These are phyloP conservation scores for Machaerirhynchus nigripectus DNA, from an alignment of 2,113 vertebrate species.

Conservation along the genomic window DNA sequence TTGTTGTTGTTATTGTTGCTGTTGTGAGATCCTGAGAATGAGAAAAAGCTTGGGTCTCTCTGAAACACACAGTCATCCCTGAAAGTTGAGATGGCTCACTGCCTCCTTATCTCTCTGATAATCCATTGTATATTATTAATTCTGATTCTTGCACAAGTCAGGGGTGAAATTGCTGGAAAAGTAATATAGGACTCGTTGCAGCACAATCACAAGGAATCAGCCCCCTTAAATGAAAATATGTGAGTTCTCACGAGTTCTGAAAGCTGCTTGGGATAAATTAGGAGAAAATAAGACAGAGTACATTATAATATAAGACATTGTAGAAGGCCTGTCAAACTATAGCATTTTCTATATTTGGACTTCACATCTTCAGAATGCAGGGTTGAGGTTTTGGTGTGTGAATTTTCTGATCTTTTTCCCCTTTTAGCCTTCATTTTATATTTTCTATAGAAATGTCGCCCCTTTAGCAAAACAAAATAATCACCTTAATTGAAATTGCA, in stretches of 20 bases:
- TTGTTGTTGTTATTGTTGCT: neutral
- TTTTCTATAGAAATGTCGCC: neutral
- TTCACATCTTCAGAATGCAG: neutral
- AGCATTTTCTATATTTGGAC: neutral
- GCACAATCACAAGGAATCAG: neutral
- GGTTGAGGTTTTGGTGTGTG: neutral
- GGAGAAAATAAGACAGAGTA: neutral
- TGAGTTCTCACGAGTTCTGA: neutral
- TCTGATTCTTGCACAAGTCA: neutral
- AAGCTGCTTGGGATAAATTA: neutral
- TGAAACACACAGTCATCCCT: neutral
- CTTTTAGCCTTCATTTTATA: neutral
- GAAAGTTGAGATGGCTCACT: neutral
- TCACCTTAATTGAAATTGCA: conserved; percentile 1
- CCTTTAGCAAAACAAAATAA: neutral
- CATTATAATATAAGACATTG: neutral
- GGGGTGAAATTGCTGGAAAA: neutral
- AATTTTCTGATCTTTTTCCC: neutral
- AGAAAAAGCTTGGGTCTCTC: neutral
- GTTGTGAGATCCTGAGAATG: neutral
- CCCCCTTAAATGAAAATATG: neutral
- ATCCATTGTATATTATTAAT: neutral
- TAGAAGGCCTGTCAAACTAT: neutral
- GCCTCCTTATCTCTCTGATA: neutral
- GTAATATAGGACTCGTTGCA: neutral